Base-by-base conservation (phyloP, 2,888 invertebrate species). In the Harpalus rufipes region DNA sequence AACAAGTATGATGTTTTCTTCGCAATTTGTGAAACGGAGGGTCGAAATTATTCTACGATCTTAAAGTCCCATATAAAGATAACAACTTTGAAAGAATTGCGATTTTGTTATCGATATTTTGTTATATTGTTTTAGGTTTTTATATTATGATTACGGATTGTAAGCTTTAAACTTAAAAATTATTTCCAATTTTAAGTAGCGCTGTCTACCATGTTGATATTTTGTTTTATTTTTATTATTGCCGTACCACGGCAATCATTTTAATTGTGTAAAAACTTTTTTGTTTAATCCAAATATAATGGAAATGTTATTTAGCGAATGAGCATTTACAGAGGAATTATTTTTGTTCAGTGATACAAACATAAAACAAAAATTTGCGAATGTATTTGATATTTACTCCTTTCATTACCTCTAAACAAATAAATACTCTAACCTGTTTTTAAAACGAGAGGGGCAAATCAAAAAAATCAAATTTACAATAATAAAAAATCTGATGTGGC, bases 21-120 rank as follows among this genome's bases (percentile, higher is more conserved):
- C 63, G 32, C 32, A 51, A 51, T 51, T 51, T 51, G 44, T 51
- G 44, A 51, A 10, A 8, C 12, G 44, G 44, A 51, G 1, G 21
- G 4, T 63, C 21, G 12, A 63, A 63, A 63, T 63, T 63, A 63
- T 63, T 63, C 63, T 63, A 7, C 18, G 63, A 63, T 63, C 12
- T 63, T 63, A 63, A 63, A 63, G 25, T 63, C 63, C 18, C 63
- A 63, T 63, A 63, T 63, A 51, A 51, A 63, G 63, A 63, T 63
- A 63, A 63, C 25, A 63, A 63, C 21, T 63, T 63, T 18, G 63
- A 21, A 63, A 51, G 44, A 51, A 44, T 44, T 10, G 44, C 0
- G 44, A 51, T 51, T 51, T 51, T 51, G 10, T 51, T 51, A 5
- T 32, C 32, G 32, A 25, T 25, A 25, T 25, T 25, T 25, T 25